Evolutionary conservation across 37 sponge, comb jelly and placozoan species (phyloP).

Genomic region (Aphrocallistes beatrix): DNA sequence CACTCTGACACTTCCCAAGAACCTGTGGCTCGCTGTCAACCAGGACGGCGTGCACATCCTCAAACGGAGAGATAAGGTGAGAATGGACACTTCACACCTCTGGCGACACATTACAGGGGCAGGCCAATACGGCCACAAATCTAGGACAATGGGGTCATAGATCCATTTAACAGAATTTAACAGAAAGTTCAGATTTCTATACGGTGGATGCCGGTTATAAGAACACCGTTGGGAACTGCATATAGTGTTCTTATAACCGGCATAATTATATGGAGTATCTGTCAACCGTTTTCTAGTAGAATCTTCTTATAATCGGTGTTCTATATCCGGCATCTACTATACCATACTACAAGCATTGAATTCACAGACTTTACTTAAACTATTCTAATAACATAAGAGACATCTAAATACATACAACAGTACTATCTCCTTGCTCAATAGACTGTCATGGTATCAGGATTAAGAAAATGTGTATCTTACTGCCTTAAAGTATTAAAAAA

Average conservation of each 20-base stretch:
- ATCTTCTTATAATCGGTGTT: too few relatives aligned
- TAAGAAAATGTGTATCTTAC: too few relatives aligned
- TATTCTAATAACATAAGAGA: neutral
- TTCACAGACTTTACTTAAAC: neutral
- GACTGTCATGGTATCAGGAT: too few relatives aligned
- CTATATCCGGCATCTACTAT: too few relatives aligned
- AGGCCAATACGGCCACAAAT: neutral
- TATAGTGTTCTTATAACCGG: too few relatives aligned
- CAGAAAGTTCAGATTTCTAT: too few relatives aligned
- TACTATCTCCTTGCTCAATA: neutral
- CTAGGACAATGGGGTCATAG: neutral
- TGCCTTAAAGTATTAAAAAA: too few relatives aligned
- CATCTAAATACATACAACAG: neutral
- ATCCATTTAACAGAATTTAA: too few relatives aligned
- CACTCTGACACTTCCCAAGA: constrained; percentile 84
- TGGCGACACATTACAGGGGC: neutral
- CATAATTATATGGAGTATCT: too few relatives aligned
- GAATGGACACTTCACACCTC: neutral
- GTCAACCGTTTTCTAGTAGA: too few relatives aligned
- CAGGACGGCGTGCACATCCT: constrained; percentile 76
- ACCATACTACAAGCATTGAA: neutral
- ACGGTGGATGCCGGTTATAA: too few relatives aligned
- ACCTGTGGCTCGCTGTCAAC: constrained; percentile 88
- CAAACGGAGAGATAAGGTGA: constrained; percentile 68
- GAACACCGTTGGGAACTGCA: too few relatives aligned